Percentiles rank a stretch among this genome's conserved stretches.
These are phyloP conservation scores for Erynnis tages DNA, from an alignment of 2,888 invertebrate species.

Conservation along the genomic window DNA sequence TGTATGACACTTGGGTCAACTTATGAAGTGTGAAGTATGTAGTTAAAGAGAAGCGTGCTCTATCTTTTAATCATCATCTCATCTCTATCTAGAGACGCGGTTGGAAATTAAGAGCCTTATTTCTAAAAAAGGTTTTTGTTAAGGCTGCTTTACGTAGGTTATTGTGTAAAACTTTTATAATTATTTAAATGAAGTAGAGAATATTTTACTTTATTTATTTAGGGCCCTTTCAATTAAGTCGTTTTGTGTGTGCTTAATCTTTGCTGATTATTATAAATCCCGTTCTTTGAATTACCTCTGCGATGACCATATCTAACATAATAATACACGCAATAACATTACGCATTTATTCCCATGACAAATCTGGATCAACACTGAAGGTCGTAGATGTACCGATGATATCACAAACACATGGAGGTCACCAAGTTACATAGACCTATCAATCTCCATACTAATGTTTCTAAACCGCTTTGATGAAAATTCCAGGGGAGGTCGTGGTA, in stretches of 20 bases:
- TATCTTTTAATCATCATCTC: not conserved
- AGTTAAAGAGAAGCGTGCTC: slow-evolving; percentile 1
- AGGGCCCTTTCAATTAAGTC: no score
- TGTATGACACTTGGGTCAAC: not conserved
- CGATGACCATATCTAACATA: slow-evolving; percentile 49
- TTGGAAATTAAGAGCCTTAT: not conserved
- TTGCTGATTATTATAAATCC: not conserved
- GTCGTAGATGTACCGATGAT: slow-evolving; percentile 61
- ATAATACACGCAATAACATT: slow-evolving; percentile 39
- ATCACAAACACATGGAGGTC: slow-evolving; percentile 55
- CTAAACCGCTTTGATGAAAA: slow-evolving; percentile 13
- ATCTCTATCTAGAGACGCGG: not conserved
- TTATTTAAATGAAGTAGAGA: no score
- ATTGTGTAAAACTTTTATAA: no score
- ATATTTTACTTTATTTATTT: no score
- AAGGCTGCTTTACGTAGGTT: no score
- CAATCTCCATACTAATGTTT: slow-evolving; percentile 33
- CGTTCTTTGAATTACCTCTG: slow-evolving; percentile 32
- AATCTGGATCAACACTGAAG: slow-evolving; percentile 59
- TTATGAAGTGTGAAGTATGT: not conserved
- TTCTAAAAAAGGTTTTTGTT: no score
- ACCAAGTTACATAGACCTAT: slow-evolving; percentile 40
- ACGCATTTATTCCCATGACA: slow-evolving; percentile 39
- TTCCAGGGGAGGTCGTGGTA: slow-evolving; percentile 41
- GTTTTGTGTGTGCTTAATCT: no score